Evolutionary conservation across 2,113 vertebrate species (phyloP).

Genomic region (Pipa parva): DNA sequence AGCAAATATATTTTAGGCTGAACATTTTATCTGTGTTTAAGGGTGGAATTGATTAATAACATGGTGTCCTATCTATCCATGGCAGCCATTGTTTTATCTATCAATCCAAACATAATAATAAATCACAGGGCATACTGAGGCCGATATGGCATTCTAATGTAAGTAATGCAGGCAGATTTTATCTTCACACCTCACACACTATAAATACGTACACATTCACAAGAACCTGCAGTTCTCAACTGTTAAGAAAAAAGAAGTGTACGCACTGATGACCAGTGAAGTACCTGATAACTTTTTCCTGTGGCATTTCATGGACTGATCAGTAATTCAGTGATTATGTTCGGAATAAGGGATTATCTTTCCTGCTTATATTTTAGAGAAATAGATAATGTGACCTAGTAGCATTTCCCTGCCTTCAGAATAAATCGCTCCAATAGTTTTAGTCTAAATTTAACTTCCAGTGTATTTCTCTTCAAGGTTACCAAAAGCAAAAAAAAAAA

Average conservation of each 20-base stretch:
- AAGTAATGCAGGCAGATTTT: constrained; percentile 27
- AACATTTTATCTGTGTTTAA: constrained; percentile 30
- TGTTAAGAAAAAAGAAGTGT: neutral
- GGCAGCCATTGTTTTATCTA: constrained; percentile 41
- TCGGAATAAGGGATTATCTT: neutral
- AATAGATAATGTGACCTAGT: neutral
- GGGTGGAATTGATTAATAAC: constrained; percentile 38
- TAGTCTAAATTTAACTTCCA: neutral
- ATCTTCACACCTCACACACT: constrained; percentile 21
- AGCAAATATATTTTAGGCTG: constrained; percentile 37
- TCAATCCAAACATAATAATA: constrained; percentile 35
- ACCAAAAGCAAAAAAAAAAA: neutral
- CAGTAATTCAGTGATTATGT: constrained; percentile 5
- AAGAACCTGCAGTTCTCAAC: constrained; percentile 15
- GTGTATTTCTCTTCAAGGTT: constrained; percentile 17
- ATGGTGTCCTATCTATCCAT: constrained; percentile 23
- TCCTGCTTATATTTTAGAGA: neutral
- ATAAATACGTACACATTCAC: constrained; percentile 24
- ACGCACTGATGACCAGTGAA: neutral
- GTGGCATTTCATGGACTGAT: constrained; percentile 24
- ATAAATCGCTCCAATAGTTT: constrained; percentile 8
- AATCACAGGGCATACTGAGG: constrained; percentile 16
- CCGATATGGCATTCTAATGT: constrained; percentile 29
- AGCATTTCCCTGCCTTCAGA: neutral
- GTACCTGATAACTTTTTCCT: constrained; percentile 16